Evolutionary conservation across 1,140 invertebrate genomes (phyloP), one percentile per base, ranked within the genome.

Genomic region (Diabrotica virgifera): DNA sequence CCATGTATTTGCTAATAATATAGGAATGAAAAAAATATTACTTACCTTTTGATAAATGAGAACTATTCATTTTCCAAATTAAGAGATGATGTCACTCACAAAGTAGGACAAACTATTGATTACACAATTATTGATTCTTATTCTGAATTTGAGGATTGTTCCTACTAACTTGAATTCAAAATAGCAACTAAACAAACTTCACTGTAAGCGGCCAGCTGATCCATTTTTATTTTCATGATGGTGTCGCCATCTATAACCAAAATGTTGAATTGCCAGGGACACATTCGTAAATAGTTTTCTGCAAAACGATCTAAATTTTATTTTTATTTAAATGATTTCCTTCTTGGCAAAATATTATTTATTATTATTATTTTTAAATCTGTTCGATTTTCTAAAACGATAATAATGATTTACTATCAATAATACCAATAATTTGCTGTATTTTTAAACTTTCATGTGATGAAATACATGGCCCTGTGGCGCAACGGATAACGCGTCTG

Each of bases 401-500:
- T 35, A 0, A 52, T 8, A 9, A 24, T 62, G 3, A 53, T 35
- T 11, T 52, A n/a, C 10, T 24, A 4, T 0, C 6, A 12, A 0
- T 12, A 0, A 12, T 36, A n/a, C n/a, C n/a, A 24, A 24, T 24
- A 24, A 24, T 24, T 24, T 24, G 24, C 1, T 24, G 1, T 24
- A 24, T 4, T 1, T 24, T 24, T 2, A 24, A 24, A 24, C 24
- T 24, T 24, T 24, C 46, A 62, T 12, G 11, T 36, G 5, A 7
- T 46, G 2, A 40, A 46, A 2, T 36, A 51, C 13, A 63, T 75
- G 89, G 90, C 87, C 89, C 85, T 90, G 89, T 91, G 89, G 89
- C 89, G 90, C 89, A 91, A 92, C 85, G 90, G 89, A 91, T 91
- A 92, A 92, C 90, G 89, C 89, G 89, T 90, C 89, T 91, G 89